phyloP scores from a whole-genome alignment of 2,888 invertebrate genomes.

The Serripes groenlandicus region DNA sequence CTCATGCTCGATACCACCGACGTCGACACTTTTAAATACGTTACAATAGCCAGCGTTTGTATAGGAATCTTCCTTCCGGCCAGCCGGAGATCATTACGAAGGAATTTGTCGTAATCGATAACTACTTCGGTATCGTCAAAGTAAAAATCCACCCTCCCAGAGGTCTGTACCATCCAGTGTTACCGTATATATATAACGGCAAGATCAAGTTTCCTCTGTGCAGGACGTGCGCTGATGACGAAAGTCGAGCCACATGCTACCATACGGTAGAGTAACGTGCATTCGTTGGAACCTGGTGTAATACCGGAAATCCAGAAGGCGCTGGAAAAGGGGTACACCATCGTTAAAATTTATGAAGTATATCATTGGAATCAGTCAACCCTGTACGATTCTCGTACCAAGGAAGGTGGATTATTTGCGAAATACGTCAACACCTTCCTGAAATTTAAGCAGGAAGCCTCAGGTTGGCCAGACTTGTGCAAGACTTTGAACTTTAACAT shows the following conservation, averaged over 20 bases:
- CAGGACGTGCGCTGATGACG: constrained; percentile 68
- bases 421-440: constrained; percentile 79
- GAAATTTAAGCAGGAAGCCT: constrained; percentile 73
- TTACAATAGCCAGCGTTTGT: constrained; percentile 50
- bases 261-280: constrained; percentile 75
- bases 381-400: constrained; percentile 53
- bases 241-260: constrained; percentile 73
- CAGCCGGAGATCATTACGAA: constrained; percentile 69
- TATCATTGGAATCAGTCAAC: constrained; percentile 73
- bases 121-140: constrained; percentile 73
- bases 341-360: constrained; percentile 81
- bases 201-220: constrained; percentile 84
- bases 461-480: too few species aligned
- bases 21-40: constrained; percentile 53
- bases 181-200: constrained; percentile 75
- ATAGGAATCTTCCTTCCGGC: constrained; percentile 68
- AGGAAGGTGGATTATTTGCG: constrained; percentile 75
- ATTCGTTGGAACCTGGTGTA: constrained; percentile 82
- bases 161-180: constrained; percentile 78
- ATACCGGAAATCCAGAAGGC: constrained; percentile 83
- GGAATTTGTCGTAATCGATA: constrained; percentile 52
- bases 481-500: constrained; percentile 63
- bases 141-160: constrained; percentile 74
- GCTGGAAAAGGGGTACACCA: constrained; percentile 77
- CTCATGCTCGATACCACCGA: constrained; percentile 29